Percentiles rank a stretch among this genome's conserved stretches.
phyloP scores from a whole-genome alignment of 2,888 invertebrate species.

The Leptopilina syphax region DNA sequence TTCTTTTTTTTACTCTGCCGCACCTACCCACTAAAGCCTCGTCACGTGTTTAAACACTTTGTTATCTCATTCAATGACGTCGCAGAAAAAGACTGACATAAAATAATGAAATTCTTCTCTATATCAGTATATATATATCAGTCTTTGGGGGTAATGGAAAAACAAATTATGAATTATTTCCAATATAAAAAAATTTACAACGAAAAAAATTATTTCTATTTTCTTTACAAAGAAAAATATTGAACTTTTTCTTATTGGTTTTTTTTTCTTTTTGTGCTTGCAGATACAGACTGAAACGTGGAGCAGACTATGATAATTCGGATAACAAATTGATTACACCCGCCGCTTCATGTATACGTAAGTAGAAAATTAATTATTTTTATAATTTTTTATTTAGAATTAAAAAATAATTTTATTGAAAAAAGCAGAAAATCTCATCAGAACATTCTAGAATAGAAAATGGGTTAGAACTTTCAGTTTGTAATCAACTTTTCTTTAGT shows the following conservation, averaged over 20 bases:
- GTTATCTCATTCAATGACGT: constrained; percentile 27
- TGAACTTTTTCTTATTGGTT: background rate
- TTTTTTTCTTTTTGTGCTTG: constrained; percentile 54
- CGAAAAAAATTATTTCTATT: no score
- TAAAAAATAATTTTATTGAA: no score
- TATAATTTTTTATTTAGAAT: no score
- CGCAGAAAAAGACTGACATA: background rate
- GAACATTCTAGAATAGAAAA: no score
- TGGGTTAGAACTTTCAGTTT: no score
- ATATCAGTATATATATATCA: background rate
- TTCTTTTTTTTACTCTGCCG: constrained; percentile 12
- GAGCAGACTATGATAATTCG: constrained; percentile 74
- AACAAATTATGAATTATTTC: no score
- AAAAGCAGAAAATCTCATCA: no score
- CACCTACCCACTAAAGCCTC: constrained; percentile 18
- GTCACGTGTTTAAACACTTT: constrained; percentile 24
- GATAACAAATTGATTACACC: constrained; percentile 75
- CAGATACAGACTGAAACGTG: constrained; percentile 69
- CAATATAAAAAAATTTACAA: background rate
- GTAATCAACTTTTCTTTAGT: no score
- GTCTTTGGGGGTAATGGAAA: background rate
- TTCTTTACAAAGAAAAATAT: no score
- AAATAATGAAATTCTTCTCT: background rate
- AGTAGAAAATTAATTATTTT: constrained; percentile 57
- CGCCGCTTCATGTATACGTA: constrained; percentile 76